Base-by-base conservation (phyloP, 2,888 invertebrate genomes). In the Rosalia funebris region DNA sequence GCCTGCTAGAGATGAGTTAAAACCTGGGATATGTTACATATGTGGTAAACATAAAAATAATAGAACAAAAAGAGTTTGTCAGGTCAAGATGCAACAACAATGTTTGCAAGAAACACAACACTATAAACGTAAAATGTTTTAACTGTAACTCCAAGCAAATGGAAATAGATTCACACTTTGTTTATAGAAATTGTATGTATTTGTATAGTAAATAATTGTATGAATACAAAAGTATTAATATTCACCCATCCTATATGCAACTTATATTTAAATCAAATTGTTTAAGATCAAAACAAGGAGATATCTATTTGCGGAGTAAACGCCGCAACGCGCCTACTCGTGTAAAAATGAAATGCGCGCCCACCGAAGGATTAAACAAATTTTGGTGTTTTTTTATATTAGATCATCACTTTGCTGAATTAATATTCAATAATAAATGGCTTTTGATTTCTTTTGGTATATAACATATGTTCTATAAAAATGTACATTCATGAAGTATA, bases 41-140 rank as follows among this genome's bases (percentile, higher is more conserved):
- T 25, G 25, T 25, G 25, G 25, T 25, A 25, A 25, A 7, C 25
- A 25, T 25, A 25, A 25, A 25, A 25, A 25, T 25, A 25, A 25
- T 25, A 25, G 25, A 25, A 25, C 25, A 25, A 25, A 25, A 25
- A 5, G 15, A 50, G 37, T 50, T 15, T 7, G 37, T 36, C 10
- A 19, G 47, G 19, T 25, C 19, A 46, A n/a, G 32, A 14, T 46
- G 46, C 12, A 31, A 12, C 20, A 56, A n/a, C 1, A 25, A 42
- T 39, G 41, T 48, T 48, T 57, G 36, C 31, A 37, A 41, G 31
- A 42, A 48, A 50, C 32, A 57, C 15, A 42, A 20, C 42, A 19
- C 31, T 15, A 19, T 50, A 42, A 41, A 34, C 17, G 15, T 48
- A 25, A 3, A 25, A 25, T n/a, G n/a, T n/a, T n/a, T n/a, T n/a